These are phyloP conservation scores for Balaeniceps rex DNA, from an alignment of 2,113 vertebrate species.

Conservation along the genomic window DNA sequence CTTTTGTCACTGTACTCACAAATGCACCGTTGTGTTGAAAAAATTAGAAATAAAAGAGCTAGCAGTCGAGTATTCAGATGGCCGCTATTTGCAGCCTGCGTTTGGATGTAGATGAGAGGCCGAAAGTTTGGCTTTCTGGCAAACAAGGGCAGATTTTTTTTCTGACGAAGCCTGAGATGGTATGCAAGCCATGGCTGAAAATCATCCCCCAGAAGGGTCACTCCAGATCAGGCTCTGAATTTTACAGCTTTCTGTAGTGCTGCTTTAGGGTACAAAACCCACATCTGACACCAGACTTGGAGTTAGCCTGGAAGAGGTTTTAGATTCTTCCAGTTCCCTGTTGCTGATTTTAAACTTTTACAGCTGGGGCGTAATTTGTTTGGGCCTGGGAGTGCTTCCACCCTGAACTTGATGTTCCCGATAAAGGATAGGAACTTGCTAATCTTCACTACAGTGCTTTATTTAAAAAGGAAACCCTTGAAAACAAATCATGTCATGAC, in stretches of 20 bases:
- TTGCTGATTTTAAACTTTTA: not conserved
- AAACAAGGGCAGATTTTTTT: not conserved
- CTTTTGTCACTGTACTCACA: fast-evolving
- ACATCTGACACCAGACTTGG: not conserved
- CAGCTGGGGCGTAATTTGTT: fast-evolving
- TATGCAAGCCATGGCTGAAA: not conserved
- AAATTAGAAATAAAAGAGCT: not conserved
- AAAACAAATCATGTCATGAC: not conserved
- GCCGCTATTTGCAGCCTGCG: fast-evolving
- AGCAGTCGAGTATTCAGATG: not conserved
- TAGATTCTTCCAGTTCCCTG: not conserved
- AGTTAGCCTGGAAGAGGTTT: not conserved
- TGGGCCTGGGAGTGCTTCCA: not conserved
- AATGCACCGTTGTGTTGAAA: not conserved
- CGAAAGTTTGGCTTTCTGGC: not conserved
- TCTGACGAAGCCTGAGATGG: not conserved
- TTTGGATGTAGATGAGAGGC: not conserved
- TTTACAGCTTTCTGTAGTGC: not conserved
- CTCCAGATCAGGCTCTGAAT: not conserved
- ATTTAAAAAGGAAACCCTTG: not conserved
- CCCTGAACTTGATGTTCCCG: fast-evolving
- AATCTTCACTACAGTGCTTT: not conserved
- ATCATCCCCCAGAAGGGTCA: not conserved
- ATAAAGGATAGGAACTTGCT: not conserved
- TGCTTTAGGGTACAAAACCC: not conserved